Base-by-base conservation (phyloP, 2,113 vertebrate genomes). In the Osmerus eperlanus region DNA sequence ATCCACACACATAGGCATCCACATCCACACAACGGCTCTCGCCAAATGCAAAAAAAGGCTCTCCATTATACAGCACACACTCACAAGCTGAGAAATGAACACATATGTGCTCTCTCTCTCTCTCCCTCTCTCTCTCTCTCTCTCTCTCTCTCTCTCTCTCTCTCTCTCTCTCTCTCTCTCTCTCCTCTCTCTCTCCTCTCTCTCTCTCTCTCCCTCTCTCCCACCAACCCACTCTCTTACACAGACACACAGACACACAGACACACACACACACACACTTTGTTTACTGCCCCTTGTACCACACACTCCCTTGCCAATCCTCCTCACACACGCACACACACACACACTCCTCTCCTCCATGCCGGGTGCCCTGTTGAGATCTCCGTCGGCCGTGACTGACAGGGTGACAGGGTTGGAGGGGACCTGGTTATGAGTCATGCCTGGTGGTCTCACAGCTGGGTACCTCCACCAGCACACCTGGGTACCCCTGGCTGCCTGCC, bases 341-440 rank as follows among this genome's bases (percentile, higher is more conserved):
- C 75, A 78, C 74, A 81, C 76, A 73, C 71, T 52, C 16, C 76
- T 63, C 79, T 77, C 77, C 76, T 74, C 65, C 66, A 47, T 52
- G 63, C 76, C 56, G 28, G 19, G 52, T 71, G 78, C 84, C 84
- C 85, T 76, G 81, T 80, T 79, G 86, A 85, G 84, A 78, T 78
- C 85, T 85, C 89, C 77, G 86, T 86, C 86, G 84, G 85, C 82
- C 86, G 87, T 89, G 88, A 91, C 91, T 85, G 84, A 90, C 85
- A 73, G 65, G 71, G 70, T 90, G 91, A 91, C 89, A 90, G 86
- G 68, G 32, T 65, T 65, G 64, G 41, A 60, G n/a, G 67, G 80
- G 77, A 83, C 56, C 73, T 78, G 84, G 84, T 83, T 83, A 76
- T 73, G 80, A 87, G 83, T 89, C 84, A 83, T 85, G 86, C 81